Percentiles rank a stretch among this genome's conserved stretches.
Evolutionary conservation across 2,888 invertebrate genomes (phyloP).

Genomic region (Brachyptera risi): DNA sequence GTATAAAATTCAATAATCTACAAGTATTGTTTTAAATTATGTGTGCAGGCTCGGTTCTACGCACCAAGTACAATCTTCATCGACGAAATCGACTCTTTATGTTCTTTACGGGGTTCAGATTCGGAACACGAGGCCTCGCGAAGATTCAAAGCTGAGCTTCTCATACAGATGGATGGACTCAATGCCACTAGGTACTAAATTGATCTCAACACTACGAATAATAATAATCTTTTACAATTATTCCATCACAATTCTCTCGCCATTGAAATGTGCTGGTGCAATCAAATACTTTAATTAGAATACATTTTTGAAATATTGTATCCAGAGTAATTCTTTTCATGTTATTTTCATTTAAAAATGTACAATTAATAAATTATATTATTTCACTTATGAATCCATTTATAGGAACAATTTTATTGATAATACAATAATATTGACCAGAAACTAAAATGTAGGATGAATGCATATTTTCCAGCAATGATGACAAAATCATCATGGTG

Average conservation of each 20-base stretch:
- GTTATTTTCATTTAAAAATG: too few relatives aligned
- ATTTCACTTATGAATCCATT: too few relatives aligned
- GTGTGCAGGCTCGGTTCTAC: constrained; percentile 83
- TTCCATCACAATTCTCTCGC: too few relatives aligned
- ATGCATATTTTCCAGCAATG: constrained; percentile 33
- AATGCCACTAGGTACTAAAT: constrained; percentile 64
- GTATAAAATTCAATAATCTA: too few relatives aligned
- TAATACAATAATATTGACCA: neutral
- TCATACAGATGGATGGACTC: constrained; percentile 98
- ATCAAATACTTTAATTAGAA: neutral
- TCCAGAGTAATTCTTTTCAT: neutral
- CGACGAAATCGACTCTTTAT: constrained; percentile 97
- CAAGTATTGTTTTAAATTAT: too few relatives aligned
- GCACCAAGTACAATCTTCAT: constrained; percentile 98
- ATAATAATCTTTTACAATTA: too few relatives aligned
- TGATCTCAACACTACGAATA: too few relatives aligned
- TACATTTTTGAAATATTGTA: neutral
- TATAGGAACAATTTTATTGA: too few relatives aligned
- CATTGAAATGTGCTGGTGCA: too few relatives aligned
- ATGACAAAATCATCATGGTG: constrained; percentile 87
- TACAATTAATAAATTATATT: too few relatives aligned
- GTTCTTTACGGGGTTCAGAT: constrained; percentile 91
- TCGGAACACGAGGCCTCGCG: constrained; percentile 97
- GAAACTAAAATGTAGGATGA: neutral
- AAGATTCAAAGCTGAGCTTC: constrained; percentile 92